These are phyloP conservation scores for Sialis lutaria DNA, from an alignment of 2,888 invertebrate species.

Conservation along the genomic window DNA sequence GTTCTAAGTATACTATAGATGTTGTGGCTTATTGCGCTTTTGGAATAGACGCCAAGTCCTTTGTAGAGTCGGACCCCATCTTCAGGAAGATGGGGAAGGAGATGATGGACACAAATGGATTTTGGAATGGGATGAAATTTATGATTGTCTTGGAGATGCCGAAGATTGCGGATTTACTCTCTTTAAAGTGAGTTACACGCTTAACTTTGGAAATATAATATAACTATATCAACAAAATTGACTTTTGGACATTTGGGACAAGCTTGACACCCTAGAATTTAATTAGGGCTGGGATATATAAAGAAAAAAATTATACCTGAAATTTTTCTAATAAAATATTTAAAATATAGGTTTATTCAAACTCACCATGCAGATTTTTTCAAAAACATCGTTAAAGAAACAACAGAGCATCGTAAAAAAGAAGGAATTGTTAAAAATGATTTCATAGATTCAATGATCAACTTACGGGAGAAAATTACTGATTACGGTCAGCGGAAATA, in stretches of 20 bases:
- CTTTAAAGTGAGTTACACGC: conserved; percentile 4
- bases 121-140: conserved; percentile 6
- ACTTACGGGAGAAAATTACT: conserved; percentile 14
- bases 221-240: too few species aligned
- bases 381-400: too few species aligned
- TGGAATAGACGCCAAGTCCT: conserved; percentile 25
- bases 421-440: conserved; percentile 16
- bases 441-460: conserved; percentile 25
- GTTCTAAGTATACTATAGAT: conserved; percentile 24
- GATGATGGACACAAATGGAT: conserved; percentile 16
- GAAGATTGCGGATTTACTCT: neutral
- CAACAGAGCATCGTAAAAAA: too few species aligned
- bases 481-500: neutral
- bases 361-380: too few species aligned
- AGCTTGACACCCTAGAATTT: too few species aligned
- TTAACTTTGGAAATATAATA: too few species aligned
- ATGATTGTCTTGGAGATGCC: conserved; percentile 4
- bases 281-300: too few species aligned
- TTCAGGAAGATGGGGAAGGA: conserved; percentile 17
- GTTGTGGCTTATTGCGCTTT: conserved; percentile 28
- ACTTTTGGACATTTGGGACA: too few species aligned
- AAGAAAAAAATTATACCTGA: too few species aligned
- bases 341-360: too few species aligned
- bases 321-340: too few species aligned
- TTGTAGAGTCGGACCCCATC: conserved; percentile 15